A percentile compares a stretch with the other conserved stretches of the same genome.
phyloP scores from a whole-genome alignment of 2,888 invertebrate genomes.

The Incurvaria masculella region DNA sequence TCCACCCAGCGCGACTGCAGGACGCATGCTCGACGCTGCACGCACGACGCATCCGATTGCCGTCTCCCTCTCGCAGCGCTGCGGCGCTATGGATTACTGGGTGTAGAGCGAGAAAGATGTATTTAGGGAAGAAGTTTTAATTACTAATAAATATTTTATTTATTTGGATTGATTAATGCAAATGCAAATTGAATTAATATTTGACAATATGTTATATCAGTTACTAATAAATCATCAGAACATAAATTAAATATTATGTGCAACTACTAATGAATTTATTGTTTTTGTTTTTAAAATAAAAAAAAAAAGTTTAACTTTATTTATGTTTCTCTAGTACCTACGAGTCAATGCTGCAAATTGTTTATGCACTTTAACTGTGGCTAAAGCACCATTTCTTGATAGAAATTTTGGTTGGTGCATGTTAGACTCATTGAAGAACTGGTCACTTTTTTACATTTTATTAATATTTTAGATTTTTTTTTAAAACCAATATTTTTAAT shows the following conservation, averaged over 20 bases:
- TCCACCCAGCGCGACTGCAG: constrained; percentile 45
- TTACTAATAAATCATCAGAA: constrained; percentile 11
- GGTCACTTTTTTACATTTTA: constrained; percentile 6
- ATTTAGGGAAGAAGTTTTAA: background rate
- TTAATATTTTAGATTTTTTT: constrained; percentile 7
- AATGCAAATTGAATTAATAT: too few relatives aligned
- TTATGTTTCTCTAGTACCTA: too few relatives aligned
- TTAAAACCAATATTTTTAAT: constrained; percentile 8
- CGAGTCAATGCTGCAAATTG: too few relatives aligned
- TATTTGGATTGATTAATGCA: too few relatives aligned
- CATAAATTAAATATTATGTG: background rate
- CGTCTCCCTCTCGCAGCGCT: background rate
- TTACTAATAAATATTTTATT: background rate
- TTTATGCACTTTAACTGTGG: too few relatives aligned
- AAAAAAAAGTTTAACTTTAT: too few relatives aligned
- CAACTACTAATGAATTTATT: background rate
- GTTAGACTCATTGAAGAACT: constrained; percentile 1
- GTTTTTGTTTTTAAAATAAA: too few relatives aligned
- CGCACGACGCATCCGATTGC: background rate
- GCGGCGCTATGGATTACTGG: background rate
- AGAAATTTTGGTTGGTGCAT: background rate
- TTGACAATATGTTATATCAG: constrained; percentile 14
- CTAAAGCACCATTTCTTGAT: too few relatives aligned
- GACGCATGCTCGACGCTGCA: constrained; percentile 33
- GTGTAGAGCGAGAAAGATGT: background rate